Conservation (phyloP, 2,113 vertebrate species). For the Danio rerio region DNA sequence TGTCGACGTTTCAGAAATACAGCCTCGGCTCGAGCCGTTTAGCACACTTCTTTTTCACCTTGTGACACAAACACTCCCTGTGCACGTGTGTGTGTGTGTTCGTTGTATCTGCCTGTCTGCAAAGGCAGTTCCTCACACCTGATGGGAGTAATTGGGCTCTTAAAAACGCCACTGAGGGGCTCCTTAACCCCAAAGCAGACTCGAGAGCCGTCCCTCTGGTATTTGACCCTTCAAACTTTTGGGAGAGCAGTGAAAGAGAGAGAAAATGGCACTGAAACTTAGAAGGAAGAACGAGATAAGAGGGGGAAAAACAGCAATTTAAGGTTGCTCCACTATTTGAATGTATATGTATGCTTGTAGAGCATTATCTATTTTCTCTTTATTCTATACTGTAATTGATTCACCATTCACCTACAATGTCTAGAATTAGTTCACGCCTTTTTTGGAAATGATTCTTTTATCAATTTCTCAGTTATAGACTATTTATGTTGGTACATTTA, state of each 20-base stretch:
- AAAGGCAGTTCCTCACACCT: constrained; percentile 42
- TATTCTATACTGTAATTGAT: too few species aligned
- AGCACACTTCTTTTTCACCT: constrained; percentile 38
- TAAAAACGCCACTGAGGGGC: constrained; percentile 37
- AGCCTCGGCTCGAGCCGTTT: constrained; percentile 14
- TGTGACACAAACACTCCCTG: constrained; percentile 25
- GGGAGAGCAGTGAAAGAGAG: constrained; percentile 55
- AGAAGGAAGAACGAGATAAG: neutral
- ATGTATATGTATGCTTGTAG: neutral
- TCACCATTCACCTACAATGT: neutral
- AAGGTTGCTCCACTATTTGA: neutral
- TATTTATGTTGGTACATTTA: too few species aligned
- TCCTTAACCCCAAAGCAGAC: constrained; percentile 42
- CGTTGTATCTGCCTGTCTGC: constrained; percentile 9
- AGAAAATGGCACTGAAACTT: constrained; percentile 65
- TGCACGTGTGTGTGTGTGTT: constrained; percentile 37
- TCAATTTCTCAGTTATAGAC: too few species aligned
- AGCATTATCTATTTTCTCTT: too few species aligned
- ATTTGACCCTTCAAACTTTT: constrained; percentile 21
- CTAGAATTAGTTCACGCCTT: neutral
- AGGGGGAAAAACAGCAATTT: neutral
- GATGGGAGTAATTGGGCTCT: constrained; percentile 43
- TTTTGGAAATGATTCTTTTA: too few species aligned
- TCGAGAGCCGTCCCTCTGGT: constrained; percentile 20
- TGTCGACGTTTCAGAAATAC: neutral